A percentile compares a stretch with the other conserved stretches of the same genome.
These are phyloP conservation scores for Phalanger gymnotis DNA, from an alignment of 2,797 vertebrate genomes.

Conservation along the genomic window DNA sequence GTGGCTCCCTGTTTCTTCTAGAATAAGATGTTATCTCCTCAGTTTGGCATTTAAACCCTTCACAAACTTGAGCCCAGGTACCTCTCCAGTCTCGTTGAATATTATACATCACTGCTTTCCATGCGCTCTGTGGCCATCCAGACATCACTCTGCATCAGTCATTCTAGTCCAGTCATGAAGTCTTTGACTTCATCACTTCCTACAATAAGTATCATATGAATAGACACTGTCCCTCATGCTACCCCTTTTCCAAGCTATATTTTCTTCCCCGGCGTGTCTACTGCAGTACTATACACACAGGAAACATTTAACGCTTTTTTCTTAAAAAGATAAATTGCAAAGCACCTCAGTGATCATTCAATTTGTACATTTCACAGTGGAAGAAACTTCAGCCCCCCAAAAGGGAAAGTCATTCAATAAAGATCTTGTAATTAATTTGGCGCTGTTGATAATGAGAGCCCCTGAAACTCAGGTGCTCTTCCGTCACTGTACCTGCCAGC, in stretches of 20 bases:
- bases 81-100: background rate
- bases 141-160: background rate
- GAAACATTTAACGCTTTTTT: background rate
- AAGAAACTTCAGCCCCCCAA: background rate
- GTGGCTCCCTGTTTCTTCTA: background rate
- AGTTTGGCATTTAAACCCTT: background rate
- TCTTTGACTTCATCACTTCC: background rate
- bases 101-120: background rate
- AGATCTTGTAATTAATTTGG: background rate
- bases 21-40: background rate
- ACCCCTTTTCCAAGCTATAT: background rate
- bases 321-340: background rate
- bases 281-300: background rate
- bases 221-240: background rate
- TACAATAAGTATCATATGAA: background rate
- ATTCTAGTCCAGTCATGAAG: background rate
- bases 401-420: background rate
- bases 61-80: background rate
- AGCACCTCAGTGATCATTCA: background rate
- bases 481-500: background rate
- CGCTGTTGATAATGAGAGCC: background rate
- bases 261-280: background rate
- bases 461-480: background rate
- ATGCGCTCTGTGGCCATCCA: background rate
- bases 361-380: background rate